These are phyloP conservation scores for Eupithecia inturbata DNA, from an alignment of 2,888 invertebrate genomes.

Conservation along the genomic window DNA sequence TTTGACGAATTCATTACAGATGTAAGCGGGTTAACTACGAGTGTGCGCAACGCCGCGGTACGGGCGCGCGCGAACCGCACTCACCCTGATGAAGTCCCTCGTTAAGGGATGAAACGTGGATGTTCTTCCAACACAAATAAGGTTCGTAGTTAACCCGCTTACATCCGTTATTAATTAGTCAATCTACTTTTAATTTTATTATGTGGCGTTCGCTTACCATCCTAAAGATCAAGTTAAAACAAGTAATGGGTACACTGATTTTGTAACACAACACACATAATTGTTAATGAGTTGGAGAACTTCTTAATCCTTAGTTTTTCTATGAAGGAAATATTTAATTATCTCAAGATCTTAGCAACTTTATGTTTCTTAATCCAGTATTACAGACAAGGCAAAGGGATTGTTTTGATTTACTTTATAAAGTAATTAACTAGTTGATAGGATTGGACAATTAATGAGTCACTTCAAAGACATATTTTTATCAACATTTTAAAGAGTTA, in stretches of 20 bases:
- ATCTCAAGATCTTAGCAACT: constrained; percentile 1
- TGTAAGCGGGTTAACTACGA: no score
- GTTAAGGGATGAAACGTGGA: no score
- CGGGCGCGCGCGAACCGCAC: no score
- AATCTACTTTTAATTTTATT: neutral
- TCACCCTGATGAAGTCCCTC: no score
- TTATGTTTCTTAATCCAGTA: constrained; percentile 8
- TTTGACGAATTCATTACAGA: no score
- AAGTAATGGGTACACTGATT: neutral
- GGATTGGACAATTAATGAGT: constrained; percentile 35
- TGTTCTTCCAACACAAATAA: no score
- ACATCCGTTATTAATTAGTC: no score
- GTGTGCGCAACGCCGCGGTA: no score
- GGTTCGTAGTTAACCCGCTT: no score
- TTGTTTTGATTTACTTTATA: constrained; percentile 58
- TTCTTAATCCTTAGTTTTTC: neutral
- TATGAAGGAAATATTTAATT: neutral
- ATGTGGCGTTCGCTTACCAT: neutral
- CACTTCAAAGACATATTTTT: constrained; percentile 28
- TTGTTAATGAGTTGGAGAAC: neutral
- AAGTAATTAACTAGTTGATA: constrained; percentile 55
- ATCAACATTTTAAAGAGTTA: neutral
- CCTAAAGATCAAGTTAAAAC: neutral
- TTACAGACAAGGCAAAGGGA: constrained; percentile 40
- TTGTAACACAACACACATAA: neutral